Conservation (phyloP, 2,113 vertebrate genomes). For the Elephantulus edwardii region DNA sequence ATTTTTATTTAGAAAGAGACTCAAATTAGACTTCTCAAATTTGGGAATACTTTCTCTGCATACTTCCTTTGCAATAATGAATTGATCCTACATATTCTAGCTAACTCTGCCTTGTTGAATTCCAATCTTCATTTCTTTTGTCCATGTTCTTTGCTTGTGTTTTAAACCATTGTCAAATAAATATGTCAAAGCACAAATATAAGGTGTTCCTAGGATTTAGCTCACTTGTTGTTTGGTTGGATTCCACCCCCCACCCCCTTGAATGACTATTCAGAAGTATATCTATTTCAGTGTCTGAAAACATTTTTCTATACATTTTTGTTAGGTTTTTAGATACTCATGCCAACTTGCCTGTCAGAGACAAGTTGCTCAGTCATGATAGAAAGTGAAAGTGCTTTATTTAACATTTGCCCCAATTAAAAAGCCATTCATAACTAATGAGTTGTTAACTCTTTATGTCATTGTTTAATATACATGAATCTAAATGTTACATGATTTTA, state of each 20-base stretch:
- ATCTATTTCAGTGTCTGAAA: background rate
- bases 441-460: background rate
- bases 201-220: background rate
- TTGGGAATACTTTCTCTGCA: background rate
- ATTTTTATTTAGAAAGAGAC: background rate
- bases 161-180: background rate
- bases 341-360: too few species aligned
- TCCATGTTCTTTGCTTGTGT: background rate
- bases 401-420: background rate
- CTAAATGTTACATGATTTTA: background rate
- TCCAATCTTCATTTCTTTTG: background rate
- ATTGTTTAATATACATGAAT: background rate
- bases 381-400: background rate
- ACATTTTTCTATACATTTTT: constrained; percentile 7
- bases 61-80: background rate
- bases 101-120: background rate
- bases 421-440: background rate
- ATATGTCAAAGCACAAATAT: background rate
- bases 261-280: background rate
- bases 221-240: too few species aligned
- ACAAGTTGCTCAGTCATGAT: background rate
- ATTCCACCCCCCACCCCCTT: too few species aligned
- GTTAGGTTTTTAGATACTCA: background rate
- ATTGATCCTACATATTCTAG: background rate
- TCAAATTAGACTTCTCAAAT: background rate